phyloP scores from a whole-genome alignment of 2,113 vertebrate genomes.

The Pongo pygmaeus region DNA sequence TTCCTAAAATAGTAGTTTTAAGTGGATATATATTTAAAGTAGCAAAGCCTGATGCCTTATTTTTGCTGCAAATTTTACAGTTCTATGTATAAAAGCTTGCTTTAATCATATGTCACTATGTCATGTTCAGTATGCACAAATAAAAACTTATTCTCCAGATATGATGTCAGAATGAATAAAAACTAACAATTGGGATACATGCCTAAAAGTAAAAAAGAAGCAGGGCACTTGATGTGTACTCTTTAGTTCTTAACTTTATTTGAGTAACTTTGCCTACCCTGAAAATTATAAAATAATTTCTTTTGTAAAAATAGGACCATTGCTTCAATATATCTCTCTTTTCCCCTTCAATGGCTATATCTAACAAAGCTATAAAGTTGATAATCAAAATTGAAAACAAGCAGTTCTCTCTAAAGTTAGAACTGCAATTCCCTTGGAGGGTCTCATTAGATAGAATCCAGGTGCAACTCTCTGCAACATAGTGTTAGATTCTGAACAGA shows the following conservation, averaged over 20 bases:
- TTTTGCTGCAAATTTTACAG: conserved; percentile 7
- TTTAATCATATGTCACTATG: neutral
- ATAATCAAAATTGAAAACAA: conserved; percentile 21
- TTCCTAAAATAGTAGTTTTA: conserved; percentile 38
- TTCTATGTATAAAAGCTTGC: neutral
- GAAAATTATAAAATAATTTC: neutral
- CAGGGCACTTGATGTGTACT: neutral
- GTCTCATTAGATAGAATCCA: neutral
- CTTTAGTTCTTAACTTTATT: conserved; percentile 28
- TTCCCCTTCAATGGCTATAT: neutral
- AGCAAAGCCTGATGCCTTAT: neutral
- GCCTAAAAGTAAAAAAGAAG: conserved; percentile 6
- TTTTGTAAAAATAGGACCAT: conserved; percentile 32
- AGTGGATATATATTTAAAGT: neutral
- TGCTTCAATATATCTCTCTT: neutral
- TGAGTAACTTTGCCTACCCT: neutral
- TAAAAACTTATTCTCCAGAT: neutral
- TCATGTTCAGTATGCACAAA: neutral
- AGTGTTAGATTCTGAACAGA: neutral
- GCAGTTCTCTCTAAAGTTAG: neutral
- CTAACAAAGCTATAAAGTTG: conserved; percentile 21
- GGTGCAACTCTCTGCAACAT: neutral
- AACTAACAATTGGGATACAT: neutral
- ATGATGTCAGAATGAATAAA: neutral
- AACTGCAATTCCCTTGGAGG: neutral